Conservation (phyloP, 2,888 invertebrate species). For the Ecdyonurus torrentis region DNA sequence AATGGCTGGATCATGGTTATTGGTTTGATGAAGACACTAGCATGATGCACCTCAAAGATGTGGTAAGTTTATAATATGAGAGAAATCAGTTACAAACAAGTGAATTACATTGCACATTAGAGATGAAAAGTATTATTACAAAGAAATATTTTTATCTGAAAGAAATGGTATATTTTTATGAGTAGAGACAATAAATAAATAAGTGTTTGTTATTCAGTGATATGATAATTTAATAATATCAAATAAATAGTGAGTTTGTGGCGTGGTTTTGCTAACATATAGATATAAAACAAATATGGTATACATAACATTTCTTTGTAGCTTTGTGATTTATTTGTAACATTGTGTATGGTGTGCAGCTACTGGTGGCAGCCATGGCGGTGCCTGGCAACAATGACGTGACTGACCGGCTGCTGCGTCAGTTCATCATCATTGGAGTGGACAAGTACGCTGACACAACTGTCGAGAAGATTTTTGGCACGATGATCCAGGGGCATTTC, state of each 20-base stretch:
- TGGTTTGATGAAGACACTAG: conserved; percentile 80
- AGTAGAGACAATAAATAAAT: no score
- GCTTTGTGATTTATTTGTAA: no score
- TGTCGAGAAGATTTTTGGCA: conserved; percentile 68
- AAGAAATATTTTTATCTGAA: no score
- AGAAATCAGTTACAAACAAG: neutral
- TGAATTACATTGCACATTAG: no score
- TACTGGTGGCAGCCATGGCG: conserved; percentile 76
- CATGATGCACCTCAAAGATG: conserved; percentile 66
- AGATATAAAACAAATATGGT: no score
- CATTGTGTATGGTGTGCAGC: conserved; percentile 35
- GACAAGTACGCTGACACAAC: conserved; percentile 83
- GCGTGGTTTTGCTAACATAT: no score
- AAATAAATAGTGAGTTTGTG: no score
- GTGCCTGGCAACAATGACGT: conserved; percentile 73
- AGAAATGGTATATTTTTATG: no score
- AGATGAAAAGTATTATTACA: no score
- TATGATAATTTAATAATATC: no score
- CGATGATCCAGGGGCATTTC: conserved; percentile 88
- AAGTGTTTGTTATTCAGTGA: conserved; percentile 12
- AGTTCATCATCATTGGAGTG: conserved; percentile 67
- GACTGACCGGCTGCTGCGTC: conserved; percentile 70
- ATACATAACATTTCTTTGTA: no score
- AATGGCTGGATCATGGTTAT: conserved; percentile 84
- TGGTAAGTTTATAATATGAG: conserved; percentile 50